Evolutionary conservation across 2,113 vertebrate genomes (phyloP), one percentile per base, ranked within the genome.

Genomic region (Tautogolabrus adspersus): DNA sequence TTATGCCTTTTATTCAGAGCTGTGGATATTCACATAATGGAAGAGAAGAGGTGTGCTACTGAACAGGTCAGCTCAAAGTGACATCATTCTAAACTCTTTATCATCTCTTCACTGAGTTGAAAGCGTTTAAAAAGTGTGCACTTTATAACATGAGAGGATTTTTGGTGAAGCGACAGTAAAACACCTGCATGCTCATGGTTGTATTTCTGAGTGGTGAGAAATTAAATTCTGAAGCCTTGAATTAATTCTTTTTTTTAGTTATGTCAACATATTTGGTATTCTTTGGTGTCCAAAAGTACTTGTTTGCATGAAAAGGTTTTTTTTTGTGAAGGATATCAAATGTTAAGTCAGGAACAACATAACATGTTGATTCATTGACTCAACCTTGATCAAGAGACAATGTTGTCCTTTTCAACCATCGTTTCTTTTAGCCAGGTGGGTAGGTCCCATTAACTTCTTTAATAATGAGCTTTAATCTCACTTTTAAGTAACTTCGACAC

Each of bases 71-170:
- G 81, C 86, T 87, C 88, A 90, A 91, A 91, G 91, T 89, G 90
- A 81, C 87, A 92, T 91, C 86, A 88, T 91, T 90, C 77, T 56
- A 92, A 92, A 92, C 89, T 92, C 87, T 87, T 92, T 91, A 93
- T 87, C 72, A 46, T 92, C 92, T 91, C 87, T 90, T 91, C 85
- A 91, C 80, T 59, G 44, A 86, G 89, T 75, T 88, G 83, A 91
- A 93, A 91, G 82, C 87, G 68, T 88, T 85, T 81, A 82, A 88
- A 91, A 91, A 87, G 87, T 54, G 66, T 79, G 73, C 77, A 86
- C 79, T 88, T 81, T 87, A 85, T 69, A 61, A 60, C 69, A 88
- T 63, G 75, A 90, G 88, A 91, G 89, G 85, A 60, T 66, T 85
- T 79, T 79, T 59, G 63, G 75, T 69, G 77, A 62, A 77, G 56